Evolutionary conservation across 2,888 invertebrate species (phyloP), one percentile per base, ranked within the genome.

Genomic region (Rotaria macrura): DNA sequence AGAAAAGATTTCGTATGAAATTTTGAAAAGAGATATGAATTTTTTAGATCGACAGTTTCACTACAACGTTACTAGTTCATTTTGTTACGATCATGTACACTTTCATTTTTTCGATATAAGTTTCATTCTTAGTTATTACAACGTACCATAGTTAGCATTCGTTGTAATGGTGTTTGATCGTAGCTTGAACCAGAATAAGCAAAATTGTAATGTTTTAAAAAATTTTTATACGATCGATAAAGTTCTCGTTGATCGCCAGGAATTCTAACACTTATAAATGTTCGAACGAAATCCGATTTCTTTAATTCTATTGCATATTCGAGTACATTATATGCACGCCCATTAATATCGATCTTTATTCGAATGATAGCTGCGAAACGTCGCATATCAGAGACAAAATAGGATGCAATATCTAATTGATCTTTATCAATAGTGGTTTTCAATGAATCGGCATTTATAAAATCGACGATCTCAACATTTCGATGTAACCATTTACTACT

Each of bases 181-280:
- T 79, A 79, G 12, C 25, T 43, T 79, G 79, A 79, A n/a, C 79
- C 79, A 1, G 43, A 43, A 43, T 79, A 79, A 43, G 43, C 43
- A 43, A 79, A 14, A 79, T 79, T 79, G n/a, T 79, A 79, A 43
- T 79, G 79, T 79, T 20, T 79, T 79, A 79, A 79, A n/a, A 79
- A 43, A 14, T 40, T 79, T 43, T 79, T 79, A 79, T 79, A 79
- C 1, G 43, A 40, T 79, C 79, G 25, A 79, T 79, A 79, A n/a
- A 79, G n/a, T 79, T 43, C 79, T 79, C 79, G 43, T 79, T 79
- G 43, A n/a, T 79, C 79, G 14, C 43, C 43, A 25, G 79, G 79
- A 43, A 79, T 79, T 43, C 79, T 40, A n/a, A 79, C 79, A 43
- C 43, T 79, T n/a, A 79, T 79, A 43, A 79, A 79, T 79, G 43